Evolutionary conservation across 2,797 vertebrate species (phyloP).

Genomic region (Menidia menidia): DNA sequence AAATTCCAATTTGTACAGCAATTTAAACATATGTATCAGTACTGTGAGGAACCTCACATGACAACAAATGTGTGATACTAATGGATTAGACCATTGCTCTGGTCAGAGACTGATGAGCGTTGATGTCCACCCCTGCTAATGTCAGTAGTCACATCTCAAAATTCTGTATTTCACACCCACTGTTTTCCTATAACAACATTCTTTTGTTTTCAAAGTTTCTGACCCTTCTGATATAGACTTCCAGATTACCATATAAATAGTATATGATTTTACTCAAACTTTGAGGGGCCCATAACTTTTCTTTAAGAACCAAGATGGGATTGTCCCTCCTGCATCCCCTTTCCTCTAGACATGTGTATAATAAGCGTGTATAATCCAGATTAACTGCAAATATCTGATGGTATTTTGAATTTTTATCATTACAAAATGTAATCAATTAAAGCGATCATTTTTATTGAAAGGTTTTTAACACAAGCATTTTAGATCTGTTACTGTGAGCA

Average conservation of each 20-base stretch:
- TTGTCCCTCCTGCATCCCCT: not conserved
- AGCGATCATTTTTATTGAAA: not conserved
- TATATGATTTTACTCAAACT: not conserved
- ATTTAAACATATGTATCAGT: not conserved
- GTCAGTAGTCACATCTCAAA: not conserved
- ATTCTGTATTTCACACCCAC: not conserved
- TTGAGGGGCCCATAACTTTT: not conserved
- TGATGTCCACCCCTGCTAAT: not conserved
- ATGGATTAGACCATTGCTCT: not conserved
- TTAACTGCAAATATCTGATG: not conserved
- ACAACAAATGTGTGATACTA: not conserved
- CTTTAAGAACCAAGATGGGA: not conserved
- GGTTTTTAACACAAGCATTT: not conserved
- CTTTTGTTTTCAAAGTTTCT: not conserved
- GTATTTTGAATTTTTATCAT: not conserved
- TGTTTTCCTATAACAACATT: not conserved
- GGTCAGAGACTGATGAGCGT: not conserved
- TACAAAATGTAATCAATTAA: not conserved
- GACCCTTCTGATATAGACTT: no score
- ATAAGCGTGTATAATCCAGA: not conserved
- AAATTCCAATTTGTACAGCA: not conserved
- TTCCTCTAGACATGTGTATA: no score
- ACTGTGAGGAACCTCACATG: not conserved
- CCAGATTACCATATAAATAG: no score
- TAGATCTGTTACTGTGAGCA: not conserved